Conservation (phyloP, 2,113 vertebrate species). For the Prochilodus magdalenae region DNA sequence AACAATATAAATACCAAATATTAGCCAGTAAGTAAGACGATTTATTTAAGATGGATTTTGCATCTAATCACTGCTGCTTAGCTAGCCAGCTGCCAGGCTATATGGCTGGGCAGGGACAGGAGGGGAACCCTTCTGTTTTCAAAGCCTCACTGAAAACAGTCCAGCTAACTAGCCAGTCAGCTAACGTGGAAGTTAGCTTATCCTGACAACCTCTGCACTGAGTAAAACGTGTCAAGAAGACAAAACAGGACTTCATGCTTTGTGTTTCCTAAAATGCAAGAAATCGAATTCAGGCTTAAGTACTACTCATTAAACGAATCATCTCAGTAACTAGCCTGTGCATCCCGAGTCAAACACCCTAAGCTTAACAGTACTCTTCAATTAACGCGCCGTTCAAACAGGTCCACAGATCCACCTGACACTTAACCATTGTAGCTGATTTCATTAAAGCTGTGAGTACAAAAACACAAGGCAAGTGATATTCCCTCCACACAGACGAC, state of each 20-base stretch:
- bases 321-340: background rate
- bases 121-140: background rate
- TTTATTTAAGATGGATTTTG: background rate
- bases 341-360: background rate
- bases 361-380: background rate
- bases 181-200: background rate
- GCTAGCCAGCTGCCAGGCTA: background rate
- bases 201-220: too few relatives aligned
- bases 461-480: background rate
- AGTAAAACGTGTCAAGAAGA: background rate
- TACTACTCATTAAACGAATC: background rate
- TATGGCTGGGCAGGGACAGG: background rate
- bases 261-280: background rate
- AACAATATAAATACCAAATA: too few relatives aligned
- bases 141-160: slow-evolving; percentile 15
- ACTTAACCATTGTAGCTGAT: background rate
- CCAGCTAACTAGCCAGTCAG: slow-evolving; percentile 14
- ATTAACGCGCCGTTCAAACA: slow-evolving; percentile 45
- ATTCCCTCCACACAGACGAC: background rate
- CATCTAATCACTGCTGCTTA: background rate
- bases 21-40: background rate
- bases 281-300: background rate
- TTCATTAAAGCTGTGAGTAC: background rate
- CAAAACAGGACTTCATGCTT: background rate
- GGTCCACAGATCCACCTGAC: slow-evolving; percentile 51